Base-by-base conservation (phyloP, 2,797 vertebrate species). In the Podargus strigoides region DNA sequence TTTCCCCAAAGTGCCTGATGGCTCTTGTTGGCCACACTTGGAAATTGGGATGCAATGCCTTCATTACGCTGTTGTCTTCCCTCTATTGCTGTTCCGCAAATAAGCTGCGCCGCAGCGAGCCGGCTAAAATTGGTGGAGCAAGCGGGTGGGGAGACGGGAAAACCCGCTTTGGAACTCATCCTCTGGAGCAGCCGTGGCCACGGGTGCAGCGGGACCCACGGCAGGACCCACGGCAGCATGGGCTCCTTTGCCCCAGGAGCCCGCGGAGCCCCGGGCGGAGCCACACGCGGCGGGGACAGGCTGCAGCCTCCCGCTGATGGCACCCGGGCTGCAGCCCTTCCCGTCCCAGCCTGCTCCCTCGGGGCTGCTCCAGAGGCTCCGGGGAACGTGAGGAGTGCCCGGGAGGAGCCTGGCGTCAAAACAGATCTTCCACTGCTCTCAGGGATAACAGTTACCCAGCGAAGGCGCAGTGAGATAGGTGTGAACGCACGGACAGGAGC, bases 1-100 rank as follows among this genome's bases (percentile, higher is more conserved):
- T 92, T 94, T 91, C 74, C 83, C 84, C 90, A 93, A 94, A 91
- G 92, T 78, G 83, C 86, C 86, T 67, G 95, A 90, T 78, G 62
- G 93, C 77, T 96, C 89, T 91, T 91, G 84, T 93, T 94, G 93
- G 78, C 87, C 90, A 94, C 77, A 85, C 88, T 95, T 86, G 85
- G 94, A 96, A 94, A 94, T 94, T 89, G 87, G 74, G 89, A 89
- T 28, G 82, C 73, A 90, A 92, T 78, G 63, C 63, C 64, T 70
- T 95, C 73, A 92, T 91, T 94, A 95, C 0, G 14, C 81, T 95
- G 93, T 91, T 93, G 93, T 86, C 70, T 83, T 70, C 66, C 47
- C 62, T 72, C 86, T 42, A 13, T 41, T 58, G 70, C 68, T 1
- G 8, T 1, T 52, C 11, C 4, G 58, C 74, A 68, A 84, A 90